phyloP scores from a whole-genome alignment of 35 echinoderm and acorn worm species.

The Apostichopus californicus region DNA sequence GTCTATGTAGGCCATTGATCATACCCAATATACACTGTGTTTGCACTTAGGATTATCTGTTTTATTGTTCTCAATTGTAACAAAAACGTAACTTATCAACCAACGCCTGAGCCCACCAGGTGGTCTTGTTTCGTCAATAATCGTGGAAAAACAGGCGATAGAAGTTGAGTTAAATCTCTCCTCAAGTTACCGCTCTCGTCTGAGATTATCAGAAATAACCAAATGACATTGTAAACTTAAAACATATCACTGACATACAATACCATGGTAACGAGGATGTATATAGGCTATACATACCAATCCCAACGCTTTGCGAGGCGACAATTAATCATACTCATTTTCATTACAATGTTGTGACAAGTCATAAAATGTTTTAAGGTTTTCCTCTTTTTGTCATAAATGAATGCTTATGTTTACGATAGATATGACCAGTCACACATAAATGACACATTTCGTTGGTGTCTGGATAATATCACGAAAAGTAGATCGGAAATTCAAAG shows the following conservation, averaged over 20 bases:
- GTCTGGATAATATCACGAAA: conserved; percentile 29
- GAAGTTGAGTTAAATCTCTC: too few relatives aligned
- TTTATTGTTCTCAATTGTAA: neutral
- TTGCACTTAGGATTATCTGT: neutral
- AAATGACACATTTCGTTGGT: conserved; percentile 20
- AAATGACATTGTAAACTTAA: too few relatives aligned
- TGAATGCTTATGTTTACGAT: conserved; percentile 33
- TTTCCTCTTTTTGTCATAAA: conserved; percentile 4
- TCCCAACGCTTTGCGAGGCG: too few relatives aligned
- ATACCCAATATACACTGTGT: neutral
- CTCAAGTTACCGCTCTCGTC: too few relatives aligned
- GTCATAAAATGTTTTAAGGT: conserved; percentile 24
- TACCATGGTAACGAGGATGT: too few relatives aligned
- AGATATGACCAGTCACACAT: conserved; percentile 12
- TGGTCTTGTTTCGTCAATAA: neutral
- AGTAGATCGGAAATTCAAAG: neutral
- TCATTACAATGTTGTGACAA: conserved; percentile 29
- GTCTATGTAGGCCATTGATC: neutral
- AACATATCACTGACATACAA: too few relatives aligned
- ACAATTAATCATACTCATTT: neutral
- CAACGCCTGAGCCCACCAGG: neutral
- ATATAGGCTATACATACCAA: too few relatives aligned
- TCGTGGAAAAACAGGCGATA: too few relatives aligned
- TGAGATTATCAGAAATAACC: too few relatives aligned
- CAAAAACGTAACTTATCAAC: neutral